These are phyloP conservation scores for Zophobas atratus DNA, from an alignment of 1,140 invertebrate genomes.

Conservation along the genomic window DNA sequence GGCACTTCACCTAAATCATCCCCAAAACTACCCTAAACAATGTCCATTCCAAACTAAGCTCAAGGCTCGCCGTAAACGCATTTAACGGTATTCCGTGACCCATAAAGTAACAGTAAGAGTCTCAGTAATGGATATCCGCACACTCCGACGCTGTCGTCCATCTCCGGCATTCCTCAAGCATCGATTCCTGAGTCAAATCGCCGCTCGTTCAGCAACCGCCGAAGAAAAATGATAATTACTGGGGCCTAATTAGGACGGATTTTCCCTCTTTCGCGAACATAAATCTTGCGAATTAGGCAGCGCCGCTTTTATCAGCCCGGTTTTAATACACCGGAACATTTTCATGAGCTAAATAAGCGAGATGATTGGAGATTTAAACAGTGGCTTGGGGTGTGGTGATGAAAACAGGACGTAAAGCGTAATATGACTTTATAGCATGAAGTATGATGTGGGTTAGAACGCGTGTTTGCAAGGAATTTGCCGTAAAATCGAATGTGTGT, in stretches of 20 bases:
- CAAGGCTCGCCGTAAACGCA: constrained; percentile 38
- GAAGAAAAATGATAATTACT: constrained; percentile 30
- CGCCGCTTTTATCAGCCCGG: neutral
- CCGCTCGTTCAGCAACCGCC: neutral
- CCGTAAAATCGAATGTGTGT: too few species aligned
- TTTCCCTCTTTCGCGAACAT: neutral
- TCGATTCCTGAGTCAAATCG: constrained; percentile 11
- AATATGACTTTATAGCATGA: too few species aligned
- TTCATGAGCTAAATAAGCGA: neutral
- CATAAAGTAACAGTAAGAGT: constrained; percentile 45
- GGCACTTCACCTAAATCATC: neutral
- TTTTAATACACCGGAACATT: constrained; percentile 1
- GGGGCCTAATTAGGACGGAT: constrained; percentile 2
- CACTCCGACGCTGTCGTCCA: constrained; percentile 1
- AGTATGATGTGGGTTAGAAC: too few species aligned
- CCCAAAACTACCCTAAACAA: neutral
- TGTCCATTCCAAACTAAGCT: constrained; percentile 27
- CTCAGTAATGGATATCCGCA: constrained; percentile 41
- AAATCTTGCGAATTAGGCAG: constrained; percentile 5
- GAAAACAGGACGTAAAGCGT: too few species aligned
- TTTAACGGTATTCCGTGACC: constrained; percentile 46
- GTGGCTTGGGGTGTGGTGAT: neutral
- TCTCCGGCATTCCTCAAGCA: neutral
- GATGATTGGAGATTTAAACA: neutral
- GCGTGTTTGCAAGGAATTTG: too few species aligned